Conservation (phyloP, 1,140 invertebrate genomes). For the Ladona fulva region DNA sequence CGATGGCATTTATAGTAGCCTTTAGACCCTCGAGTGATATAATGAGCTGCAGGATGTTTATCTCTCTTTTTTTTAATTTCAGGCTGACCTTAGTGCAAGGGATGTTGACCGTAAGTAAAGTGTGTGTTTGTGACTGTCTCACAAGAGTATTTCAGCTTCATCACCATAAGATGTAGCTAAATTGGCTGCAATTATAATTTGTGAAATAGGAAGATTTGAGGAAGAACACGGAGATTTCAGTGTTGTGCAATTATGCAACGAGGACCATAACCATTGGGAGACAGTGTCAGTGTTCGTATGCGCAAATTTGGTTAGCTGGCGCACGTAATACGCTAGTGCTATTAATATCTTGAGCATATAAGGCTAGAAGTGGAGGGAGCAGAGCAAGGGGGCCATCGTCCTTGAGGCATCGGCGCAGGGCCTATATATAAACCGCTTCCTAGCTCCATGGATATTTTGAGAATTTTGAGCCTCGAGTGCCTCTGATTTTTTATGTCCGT, state of each 20-base stretch:
- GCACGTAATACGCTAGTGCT: not conserved
- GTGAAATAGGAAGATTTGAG: no score
- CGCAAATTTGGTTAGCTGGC: no score
- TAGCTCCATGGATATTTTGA: not conserved
- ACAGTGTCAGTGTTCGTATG: no score
- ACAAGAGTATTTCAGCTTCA: no score
- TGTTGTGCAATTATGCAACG: no score
- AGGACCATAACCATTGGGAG: no score
- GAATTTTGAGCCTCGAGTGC: not conserved
- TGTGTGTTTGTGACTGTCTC: not conserved
- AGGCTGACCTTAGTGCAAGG: slow-evolving; percentile 61
- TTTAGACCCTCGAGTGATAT: slow-evolving; percentile 10
- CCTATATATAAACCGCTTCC: not conserved
- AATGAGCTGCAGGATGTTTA: slow-evolving; percentile 14
- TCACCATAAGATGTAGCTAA: no score
- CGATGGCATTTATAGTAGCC: no score
- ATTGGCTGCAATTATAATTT: no score
- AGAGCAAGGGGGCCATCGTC: not conserved
- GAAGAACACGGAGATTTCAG: no score
- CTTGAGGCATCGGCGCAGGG: not conserved
- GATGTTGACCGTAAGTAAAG: slow-evolving; percentile 63
- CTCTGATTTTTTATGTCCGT: not conserved
- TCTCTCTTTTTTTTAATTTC: slow-evolving; percentile 32
- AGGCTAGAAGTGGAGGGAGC: not conserved
- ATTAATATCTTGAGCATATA: not conserved